phyloP scores from a whole-genome alignment of 1,140 invertebrate species.

The Drosophila erecta region DNA sequence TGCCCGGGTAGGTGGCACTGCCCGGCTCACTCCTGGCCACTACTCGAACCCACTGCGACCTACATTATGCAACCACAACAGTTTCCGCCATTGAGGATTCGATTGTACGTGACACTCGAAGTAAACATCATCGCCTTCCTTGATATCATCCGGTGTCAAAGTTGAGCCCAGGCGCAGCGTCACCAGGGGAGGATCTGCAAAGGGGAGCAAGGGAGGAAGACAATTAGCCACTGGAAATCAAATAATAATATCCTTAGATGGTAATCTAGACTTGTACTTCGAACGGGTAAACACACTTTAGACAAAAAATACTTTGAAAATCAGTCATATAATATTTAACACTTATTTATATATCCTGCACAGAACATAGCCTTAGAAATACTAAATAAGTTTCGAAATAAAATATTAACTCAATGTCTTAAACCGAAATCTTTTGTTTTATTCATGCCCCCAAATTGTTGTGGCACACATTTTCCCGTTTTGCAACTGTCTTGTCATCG shows the following conservation, averaged over 20 bases:
- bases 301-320: too few relatives aligned
- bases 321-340: too few relatives aligned
- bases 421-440: background rate
- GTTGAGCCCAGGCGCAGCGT: conserved; percentile 93
- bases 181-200: conserved; percentile 94
- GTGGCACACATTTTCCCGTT: background rate
- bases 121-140: conserved; percentile 96
- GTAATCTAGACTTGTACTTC: background rate
- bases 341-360: too few relatives aligned
- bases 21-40: conserved; percentile 15
- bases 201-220: conserved; percentile 23
- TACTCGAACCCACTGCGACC: conserved; percentile 84
- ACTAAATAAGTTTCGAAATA: background rate
- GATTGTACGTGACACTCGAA: conserved; percentile 96
- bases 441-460: background rate
- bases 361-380: too few relatives aligned
- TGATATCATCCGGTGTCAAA: conserved; percentile 93
- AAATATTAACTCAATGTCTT: background rate
- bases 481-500: conserved; percentile 17
- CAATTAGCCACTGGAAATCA: conserved; percentile 10
- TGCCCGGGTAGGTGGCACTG: background rate
- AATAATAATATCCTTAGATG: background rate
- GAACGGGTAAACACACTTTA: too few relatives aligned
- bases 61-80: conserved; percentile 94
- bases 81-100: conserved; percentile 93